Evolutionary conservation across 2,888 invertebrate genomes (phyloP), one percentile per base, ranked within the genome.

Genomic region (Unio pictorum): DNA sequence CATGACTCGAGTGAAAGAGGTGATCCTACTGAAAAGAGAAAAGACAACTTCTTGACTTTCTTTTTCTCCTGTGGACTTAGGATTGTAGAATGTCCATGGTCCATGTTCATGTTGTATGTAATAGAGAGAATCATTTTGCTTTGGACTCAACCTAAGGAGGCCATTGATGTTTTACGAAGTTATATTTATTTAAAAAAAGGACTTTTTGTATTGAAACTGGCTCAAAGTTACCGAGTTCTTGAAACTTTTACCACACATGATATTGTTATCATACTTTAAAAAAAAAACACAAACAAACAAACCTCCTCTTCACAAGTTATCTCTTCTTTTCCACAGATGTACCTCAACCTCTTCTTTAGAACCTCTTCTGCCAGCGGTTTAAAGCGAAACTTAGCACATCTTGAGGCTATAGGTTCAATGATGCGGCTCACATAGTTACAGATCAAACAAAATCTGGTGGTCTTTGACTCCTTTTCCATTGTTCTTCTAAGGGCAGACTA

Each of bases 391-490:
- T 99, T 99, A 2, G 98, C 96, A 90, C 99, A 99, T 85, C 99
- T 93, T 4, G 99, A 99, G 0, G 98, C 98, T 61, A 99, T 93
- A 0, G 99, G 99, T 75, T 97, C 96, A 85, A 99, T 99, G 74
- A 99, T 99, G 67, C 97, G 93, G 0, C 97, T 98, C 1, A 99
- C 95, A 89, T 99, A 99, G 90, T 99, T 99, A 91, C 99, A 99
- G 81, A 99, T 95, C 34, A 99, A 92, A 90, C 99, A 99, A 91
- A 99, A 99, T 62, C 99, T 92, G 0, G 99, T 99, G 4, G 96
- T 95, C 80, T 95, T 94, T 0, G 97, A 95, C 90, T 99, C 95
- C 84, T 95, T 95, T 89, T 99, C 99, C 96, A 99, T 99, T 1
- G 98, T 99, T 73, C 99, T 93, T 74, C 99, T 93, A 28, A 99